Evolutionary conservation across 2,888 invertebrate genomes (phyloP).

Genomic region (Boloria selene): DNA sequence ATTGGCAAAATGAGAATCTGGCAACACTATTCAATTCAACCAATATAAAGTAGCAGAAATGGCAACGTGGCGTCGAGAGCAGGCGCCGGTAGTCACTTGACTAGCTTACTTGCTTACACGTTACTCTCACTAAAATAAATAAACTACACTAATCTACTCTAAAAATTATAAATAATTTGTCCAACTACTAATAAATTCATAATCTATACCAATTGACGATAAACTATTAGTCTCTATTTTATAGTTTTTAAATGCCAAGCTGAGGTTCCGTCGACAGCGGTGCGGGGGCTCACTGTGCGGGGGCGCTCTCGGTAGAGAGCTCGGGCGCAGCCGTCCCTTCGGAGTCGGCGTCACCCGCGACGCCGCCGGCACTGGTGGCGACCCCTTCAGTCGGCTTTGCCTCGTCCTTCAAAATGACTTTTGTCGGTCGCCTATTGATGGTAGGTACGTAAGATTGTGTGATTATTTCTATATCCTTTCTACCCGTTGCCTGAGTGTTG

Average conservation of each 20-base stretch:
- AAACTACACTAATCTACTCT: constrained; percentile 67
- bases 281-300: constrained; percentile 49
- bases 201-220: constrained; percentile 52
- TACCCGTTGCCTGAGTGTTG: constrained; percentile 49
- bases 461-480: constrained; percentile 73
- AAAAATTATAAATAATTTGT: constrained; percentile 78
- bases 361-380: constrained; percentile 15
- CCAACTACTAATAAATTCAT: constrained; percentile 67
- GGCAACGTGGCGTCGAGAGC: constrained; percentile 67
- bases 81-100: constrained; percentile 61
- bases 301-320: constrained; percentile 34
- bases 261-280: constrained; percentile 62
- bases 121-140: constrained; percentile 78
- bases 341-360: neutral
- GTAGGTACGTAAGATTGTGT: constrained; percentile 70
- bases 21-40: constrained; percentile 17
- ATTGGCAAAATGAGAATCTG: constrained; percentile 8
- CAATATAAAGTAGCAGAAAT: constrained; percentile 61
- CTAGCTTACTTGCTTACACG: constrained; percentile 77
- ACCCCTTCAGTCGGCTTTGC: constrained; percentile 49
- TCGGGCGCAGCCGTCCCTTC: constrained; percentile 39
- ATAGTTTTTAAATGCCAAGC: constrained; percentile 72
- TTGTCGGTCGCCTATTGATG: constrained; percentile 66
- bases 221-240: constrained; percentile 76
- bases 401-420: constrained; percentile 64